Base-by-base conservation (phyloP, 2,888 invertebrate genomes). In the Pheosia tremula region DNA sequence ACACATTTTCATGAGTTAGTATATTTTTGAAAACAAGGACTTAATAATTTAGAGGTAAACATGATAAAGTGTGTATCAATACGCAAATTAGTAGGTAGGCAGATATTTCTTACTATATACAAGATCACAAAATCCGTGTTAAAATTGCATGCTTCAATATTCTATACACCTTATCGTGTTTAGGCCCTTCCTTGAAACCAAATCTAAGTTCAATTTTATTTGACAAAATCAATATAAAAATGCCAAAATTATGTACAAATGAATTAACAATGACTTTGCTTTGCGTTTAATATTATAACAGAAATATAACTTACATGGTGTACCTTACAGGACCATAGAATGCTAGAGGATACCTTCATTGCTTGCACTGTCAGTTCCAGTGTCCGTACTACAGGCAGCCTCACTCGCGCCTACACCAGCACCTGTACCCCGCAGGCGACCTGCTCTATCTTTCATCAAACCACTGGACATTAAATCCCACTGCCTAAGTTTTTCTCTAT, bases 391-490 rank as follows among this genome's bases (percentile, higher is more conserved):
- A 90, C 87, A 84, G 71, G 85, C 82, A 81, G 85, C 83, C 73
- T 86, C 87, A 73, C 86, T 85, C 78, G 80, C 77, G 78, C 85
- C 87, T 82, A 76, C 82, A 82, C 85, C 83, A 77, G 81, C 82
- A 74, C 85, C 87, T 73, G 72, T 74, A 74, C 89, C 88, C 86
- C 89, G 88, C 88, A 89, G 90, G 80, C 88, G 85, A 75, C 88
- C 87, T 77, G 75, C 77, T 66, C 84, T 86, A 72, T 84, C 85
- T 78, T 91, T 95, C 95, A 96, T 95, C 76, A 96, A 93, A 71
- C 96, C 97, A 94, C 97, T 97, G 65, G 97, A 97, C 96, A 97
- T 95, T 79, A 97, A 95, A 91, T 97, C 97, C 97, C 97, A 97
- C 83, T 97, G 97, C 59, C 97, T 95, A 76, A 97, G 94, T 75